phyloP scores from a whole-genome alignment of 2,888 invertebrate species.

The Cyclophora punctaria region DNA sequence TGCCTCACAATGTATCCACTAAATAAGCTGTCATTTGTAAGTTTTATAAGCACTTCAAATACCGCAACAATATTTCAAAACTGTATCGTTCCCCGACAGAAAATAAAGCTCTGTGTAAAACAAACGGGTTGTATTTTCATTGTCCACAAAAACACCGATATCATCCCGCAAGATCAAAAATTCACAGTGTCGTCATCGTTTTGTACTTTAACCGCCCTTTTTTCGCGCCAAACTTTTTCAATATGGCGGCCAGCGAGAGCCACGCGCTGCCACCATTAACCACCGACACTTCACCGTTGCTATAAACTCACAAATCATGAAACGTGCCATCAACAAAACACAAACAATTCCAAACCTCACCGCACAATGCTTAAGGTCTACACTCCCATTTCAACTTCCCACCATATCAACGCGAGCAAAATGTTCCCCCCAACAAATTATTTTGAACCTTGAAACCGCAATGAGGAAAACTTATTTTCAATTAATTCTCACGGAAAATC shows the following conservation, averaged over 20 bases:
- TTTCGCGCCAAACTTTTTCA: constrained; percentile 72
- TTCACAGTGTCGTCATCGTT: constrained; percentile 25
- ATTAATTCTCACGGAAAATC: constrained; percentile 53
- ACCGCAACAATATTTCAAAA: no score
- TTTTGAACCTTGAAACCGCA: constrained; percentile 62
- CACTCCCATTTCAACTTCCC: constrained; percentile 26
- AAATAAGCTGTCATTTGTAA: no score
- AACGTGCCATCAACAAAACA: constrained; percentile 48
- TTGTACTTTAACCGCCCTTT: constrained; percentile 48
- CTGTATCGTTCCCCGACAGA: no score
- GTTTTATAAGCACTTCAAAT: no score
- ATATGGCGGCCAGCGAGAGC: constrained; percentile 69
- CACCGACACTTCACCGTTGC: constrained; percentile 74
- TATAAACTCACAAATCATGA: constrained; percentile 76
- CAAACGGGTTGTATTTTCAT: no score
- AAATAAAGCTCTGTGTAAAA: background rate
- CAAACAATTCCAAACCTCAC: constrained; percentile 42
- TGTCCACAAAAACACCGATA: constrained; percentile 3
- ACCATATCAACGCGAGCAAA: constrained; percentile 51
- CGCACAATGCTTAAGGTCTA: constrained; percentile 31
- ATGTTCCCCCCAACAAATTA: constrained; percentile 51
- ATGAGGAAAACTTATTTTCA: constrained; percentile 60
- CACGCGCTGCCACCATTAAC: constrained; percentile 72
- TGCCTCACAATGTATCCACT: no score
- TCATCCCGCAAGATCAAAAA: constrained; percentile 17